Percentiles rank a stretch among this genome's conserved stretches.
Evolutionary conservation across 1,140 invertebrate genomes (phyloP).

Genomic region (Spodoptera litura): DNA sequence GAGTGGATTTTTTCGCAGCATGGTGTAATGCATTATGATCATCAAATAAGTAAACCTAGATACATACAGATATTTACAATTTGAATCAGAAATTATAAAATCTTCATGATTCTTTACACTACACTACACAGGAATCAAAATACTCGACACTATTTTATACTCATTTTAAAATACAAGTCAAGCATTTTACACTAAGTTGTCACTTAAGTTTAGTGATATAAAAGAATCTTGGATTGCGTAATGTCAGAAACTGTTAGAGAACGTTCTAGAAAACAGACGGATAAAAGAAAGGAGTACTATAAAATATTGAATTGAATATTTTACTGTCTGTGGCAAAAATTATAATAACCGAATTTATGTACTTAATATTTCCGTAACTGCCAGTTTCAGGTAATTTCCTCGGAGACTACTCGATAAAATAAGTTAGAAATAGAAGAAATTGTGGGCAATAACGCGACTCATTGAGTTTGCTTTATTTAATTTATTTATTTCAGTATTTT

Average conservation of each 20-base stretch:
- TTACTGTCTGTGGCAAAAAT: constrained; percentile 16
- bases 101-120: no score
- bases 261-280: background rate
- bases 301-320: constrained; percentile 21
- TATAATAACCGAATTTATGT: constrained; percentile 20
- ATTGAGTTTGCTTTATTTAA: background rate
- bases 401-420: constrained; percentile 10
- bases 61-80: no score
- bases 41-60: no score
- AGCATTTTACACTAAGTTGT: no score
- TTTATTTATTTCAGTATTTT: background rate
- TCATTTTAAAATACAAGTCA: no score
- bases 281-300: background rate
- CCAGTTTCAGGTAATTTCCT: constrained; percentile 23
- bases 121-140: no score
- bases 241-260: background rate
- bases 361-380: background rate
- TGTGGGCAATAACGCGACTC: constrained; percentile 8
- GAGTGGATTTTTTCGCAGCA: no score
- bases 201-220: background rate
- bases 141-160: no score
- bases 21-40: no score
- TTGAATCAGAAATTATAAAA: no score
- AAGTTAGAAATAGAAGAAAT: constrained; percentile 2
- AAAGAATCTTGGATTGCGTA: background rate